A percentile compares a stretch with the other conserved stretches of the same genome.
phyloP scores from a whole-genome alignment of 2,888 invertebrate species.

The Cephus nigrinus region DNA sequence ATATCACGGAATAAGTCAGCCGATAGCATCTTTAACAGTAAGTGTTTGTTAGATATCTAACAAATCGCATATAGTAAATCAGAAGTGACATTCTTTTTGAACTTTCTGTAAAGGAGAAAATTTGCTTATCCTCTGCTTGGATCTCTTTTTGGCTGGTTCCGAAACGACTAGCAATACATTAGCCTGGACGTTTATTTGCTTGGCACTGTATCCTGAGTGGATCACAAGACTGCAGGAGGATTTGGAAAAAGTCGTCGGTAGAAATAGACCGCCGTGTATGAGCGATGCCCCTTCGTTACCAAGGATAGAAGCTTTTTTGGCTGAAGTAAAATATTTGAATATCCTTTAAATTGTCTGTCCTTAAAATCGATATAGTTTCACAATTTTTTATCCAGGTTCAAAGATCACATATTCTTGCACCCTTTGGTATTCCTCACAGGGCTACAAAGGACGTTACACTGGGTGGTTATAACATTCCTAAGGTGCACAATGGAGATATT shows the following conservation, averaged over 20 bases:
- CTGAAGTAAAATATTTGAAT: conserved; percentile 45
- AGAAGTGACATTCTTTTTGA: not conserved
- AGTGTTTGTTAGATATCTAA: conserved; percentile 19
- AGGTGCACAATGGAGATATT: conserved; percentile 52
- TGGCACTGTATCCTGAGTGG: conserved; percentile 71
- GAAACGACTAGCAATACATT: conserved; percentile 78
- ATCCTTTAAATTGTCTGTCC: not conserved
- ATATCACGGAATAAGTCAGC: conserved; percentile 64
- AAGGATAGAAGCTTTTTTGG: conserved; percentile 55
- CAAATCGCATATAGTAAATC: not conserved
- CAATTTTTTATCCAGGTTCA: conserved; percentile 69
- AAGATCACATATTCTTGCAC: conserved; percentile 68
- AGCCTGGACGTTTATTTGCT: conserved; percentile 71
- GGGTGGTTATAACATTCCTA: conserved; percentile 67
- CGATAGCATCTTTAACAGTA: conserved; percentile 49
- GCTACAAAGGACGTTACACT: conserved; percentile 64
- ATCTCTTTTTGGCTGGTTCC: conserved; percentile 77
- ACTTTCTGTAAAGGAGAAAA: conserved; percentile 54
- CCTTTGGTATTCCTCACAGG: conserved; percentile 70
- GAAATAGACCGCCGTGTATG: conserved; percentile 69
- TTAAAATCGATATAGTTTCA: not conserved
- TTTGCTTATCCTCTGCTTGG: conserved; percentile 70
- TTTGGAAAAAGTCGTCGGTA: conserved; percentile 72
- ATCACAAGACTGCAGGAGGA: conserved; percentile 72
- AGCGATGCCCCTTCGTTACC: conserved; percentile 67